A percentile compares a stretch with the other conserved stretches of the same genome.
Conservation (phyloP, 2,113 vertebrate genomes). For the Rhabdomys dilectus region DNA sequence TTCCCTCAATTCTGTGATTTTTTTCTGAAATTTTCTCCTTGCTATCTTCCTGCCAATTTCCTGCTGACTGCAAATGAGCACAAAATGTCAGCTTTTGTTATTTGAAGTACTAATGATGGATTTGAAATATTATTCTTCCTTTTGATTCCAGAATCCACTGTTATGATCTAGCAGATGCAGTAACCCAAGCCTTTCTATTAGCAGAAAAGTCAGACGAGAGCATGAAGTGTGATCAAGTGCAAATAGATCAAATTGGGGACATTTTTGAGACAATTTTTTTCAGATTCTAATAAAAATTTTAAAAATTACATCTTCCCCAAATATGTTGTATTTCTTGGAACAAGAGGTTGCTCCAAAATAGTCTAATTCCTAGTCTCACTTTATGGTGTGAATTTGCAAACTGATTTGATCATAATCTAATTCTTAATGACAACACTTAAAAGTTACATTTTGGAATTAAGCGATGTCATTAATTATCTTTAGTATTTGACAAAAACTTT, state of each 20-base stretch:
- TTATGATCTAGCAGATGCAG: slow-evolving; percentile 46
- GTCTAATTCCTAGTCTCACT: background rate
- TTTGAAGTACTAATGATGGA: slow-evolving; percentile 71
- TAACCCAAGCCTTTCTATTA: slow-evolving; percentile 34
- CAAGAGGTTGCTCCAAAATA: background rate
- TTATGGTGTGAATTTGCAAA: background rate
- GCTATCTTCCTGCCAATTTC: slow-evolving; percentile 59
- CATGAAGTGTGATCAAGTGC: slow-evolving; percentile 48
- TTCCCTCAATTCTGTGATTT: slow-evolving; percentile 61
- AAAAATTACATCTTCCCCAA: slow-evolving; percentile 24
- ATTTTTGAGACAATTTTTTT: slow-evolving; percentile 39
- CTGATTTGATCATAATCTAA: background rate
- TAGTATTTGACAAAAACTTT: background rate
- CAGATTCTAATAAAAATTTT: slow-evolving; percentile 40
- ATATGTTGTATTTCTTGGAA: slow-evolving; percentile 21
- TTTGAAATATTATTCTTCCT: slow-evolving; percentile 70
- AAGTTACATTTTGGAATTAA: background rate
- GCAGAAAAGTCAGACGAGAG: slow-evolving; percentile 49
- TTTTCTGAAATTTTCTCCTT: slow-evolving; percentile 65
- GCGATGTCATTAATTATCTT: background rate
- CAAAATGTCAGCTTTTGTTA: slow-evolving; percentile 79
- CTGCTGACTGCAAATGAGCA: slow-evolving; percentile 77
- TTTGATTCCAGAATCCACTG: slow-evolving; percentile 75
- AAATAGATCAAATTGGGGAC: slow-evolving; percentile 40
- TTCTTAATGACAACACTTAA: background rate